These are phyloP conservation scores for Parus major DNA, from an alignment of 2,113 vertebrate genomes.

Conservation along the genomic window DNA sequence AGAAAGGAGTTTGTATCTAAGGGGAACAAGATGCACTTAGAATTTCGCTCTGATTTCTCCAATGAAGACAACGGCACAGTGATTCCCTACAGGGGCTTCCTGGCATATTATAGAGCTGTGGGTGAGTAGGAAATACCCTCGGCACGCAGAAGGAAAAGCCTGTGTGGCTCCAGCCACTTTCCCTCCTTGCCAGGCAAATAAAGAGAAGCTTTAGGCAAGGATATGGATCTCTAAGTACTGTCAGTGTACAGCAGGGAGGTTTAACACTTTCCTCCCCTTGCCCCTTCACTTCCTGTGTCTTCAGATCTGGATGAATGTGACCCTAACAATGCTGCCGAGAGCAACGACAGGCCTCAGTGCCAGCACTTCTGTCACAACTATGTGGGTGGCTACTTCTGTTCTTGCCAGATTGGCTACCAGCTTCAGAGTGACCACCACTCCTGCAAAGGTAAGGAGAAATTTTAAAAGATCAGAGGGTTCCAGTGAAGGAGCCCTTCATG, in stretches of 20 bases:
- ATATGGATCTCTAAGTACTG: neutral
- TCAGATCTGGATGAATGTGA: slow-evolving; percentile 78
- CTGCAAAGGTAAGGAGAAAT: slow-evolving; percentile 77
- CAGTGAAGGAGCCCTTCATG: neutral
- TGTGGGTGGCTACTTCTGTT: slow-evolving; percentile 87
- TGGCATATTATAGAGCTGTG: slow-evolving; percentile 85
- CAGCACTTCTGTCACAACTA: slow-evolving; percentile 92
- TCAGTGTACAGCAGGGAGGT: neutral
- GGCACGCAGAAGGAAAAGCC: neutral
- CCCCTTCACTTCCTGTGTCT: neutral
- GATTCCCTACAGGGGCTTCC: slow-evolving; percentile 83
- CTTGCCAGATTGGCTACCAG: slow-evolving; percentile 84
- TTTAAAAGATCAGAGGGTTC: neutral
- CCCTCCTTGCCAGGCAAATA: neutral
- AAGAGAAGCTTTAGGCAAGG: neutral
- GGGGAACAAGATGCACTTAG: slow-evolving; percentile 82
- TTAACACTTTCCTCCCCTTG: neutral
- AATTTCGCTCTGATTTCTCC: slow-evolving; percentile 83
- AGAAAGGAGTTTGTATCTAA: slow-evolving; percentile 77
- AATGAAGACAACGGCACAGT: slow-evolving; percentile 80
- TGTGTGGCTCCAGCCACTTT: neutral
- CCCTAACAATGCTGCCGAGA: neutral
- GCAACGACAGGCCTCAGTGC: slow-evolving; percentile 67
- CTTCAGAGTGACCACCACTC: slow-evolving; percentile 80
- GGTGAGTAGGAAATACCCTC: slow-evolving; percentile 71